Evolutionary conservation across 1,140 invertebrate genomes (phyloP).

Genomic region (Caenorhabditis elegans): DNA sequence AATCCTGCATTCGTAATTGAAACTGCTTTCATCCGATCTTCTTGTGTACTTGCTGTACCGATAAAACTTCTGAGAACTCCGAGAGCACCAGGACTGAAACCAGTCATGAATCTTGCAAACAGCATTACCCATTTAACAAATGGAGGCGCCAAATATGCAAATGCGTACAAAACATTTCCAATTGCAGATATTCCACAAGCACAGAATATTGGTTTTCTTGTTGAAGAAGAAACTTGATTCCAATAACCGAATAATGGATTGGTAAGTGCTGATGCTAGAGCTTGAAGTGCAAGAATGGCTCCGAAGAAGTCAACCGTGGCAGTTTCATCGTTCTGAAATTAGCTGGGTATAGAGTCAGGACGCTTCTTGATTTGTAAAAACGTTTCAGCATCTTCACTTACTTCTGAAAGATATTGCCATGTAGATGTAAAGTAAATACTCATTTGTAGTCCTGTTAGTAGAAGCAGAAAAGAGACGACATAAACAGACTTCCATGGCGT

Average conservation of each 20-base stretch:
- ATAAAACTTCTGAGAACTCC: slow-evolving; percentile 34
- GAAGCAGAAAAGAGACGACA: not conserved
- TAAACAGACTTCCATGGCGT: slow-evolving; percentile 33
- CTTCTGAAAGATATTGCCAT: slow-evolving; percentile 35
- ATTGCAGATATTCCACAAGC: not conserved
- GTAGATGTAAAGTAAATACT: slow-evolving; percentile 35
- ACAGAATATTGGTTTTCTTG: slow-evolving; percentile 33
- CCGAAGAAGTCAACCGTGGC: slow-evolving; percentile 38
- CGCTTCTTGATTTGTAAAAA: not conserved
- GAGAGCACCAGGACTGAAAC: slow-evolving; percentile 33
- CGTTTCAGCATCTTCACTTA: not conserved
- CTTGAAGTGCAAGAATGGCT: not conserved
- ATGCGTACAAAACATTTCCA: slow-evolving; percentile 22
- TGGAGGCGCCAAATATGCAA: slow-evolving; percentile 9
- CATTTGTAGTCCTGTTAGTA: slow-evolving; percentile 26
- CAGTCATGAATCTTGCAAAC: slow-evolving; percentile 7
- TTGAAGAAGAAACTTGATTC: slow-evolving; percentile 38
- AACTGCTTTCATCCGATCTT: slow-evolving; percentile 28
- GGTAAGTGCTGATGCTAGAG: slow-evolving; percentile 15
- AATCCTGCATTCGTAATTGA: slow-evolving; percentile 28
- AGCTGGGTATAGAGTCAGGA: too few species aligned
- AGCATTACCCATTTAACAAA: not conserved
- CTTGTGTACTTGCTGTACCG: slow-evolving; percentile 26
- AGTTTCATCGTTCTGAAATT: slow-evolving; percentile 20
- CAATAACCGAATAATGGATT: slow-evolving; percentile 40